phyloP scores from a whole-genome alignment of 2,113 vertebrate genomes.

The Phyllopteryx taeniolatus region DNA sequence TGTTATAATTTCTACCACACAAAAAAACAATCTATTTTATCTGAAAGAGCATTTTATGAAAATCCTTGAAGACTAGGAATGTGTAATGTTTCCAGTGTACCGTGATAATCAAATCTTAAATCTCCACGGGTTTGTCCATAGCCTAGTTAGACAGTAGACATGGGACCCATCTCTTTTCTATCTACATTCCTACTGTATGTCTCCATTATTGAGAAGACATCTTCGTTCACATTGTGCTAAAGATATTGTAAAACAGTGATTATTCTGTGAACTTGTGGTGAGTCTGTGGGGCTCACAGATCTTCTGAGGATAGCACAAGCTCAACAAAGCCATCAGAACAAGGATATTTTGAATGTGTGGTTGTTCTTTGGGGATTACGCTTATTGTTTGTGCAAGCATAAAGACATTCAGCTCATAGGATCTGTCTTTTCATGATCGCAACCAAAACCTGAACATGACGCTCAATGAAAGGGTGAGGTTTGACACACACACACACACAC shows the following conservation, averaged over 20 bases:
- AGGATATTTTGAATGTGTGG: constrained; percentile 76
- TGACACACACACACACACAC: neutral
- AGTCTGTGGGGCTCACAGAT: constrained; percentile 30
- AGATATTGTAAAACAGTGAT: constrained; percentile 41
- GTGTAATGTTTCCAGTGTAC: too few species aligned
- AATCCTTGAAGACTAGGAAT: too few species aligned
- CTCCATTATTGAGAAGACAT: constrained; percentile 26
- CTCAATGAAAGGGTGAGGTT: constrained; percentile 30
- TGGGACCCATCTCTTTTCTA: constrained; percentile 33
- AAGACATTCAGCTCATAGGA: constrained; percentile 65
- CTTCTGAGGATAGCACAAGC: constrained; percentile 26
- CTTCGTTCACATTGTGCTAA: constrained; percentile 34
- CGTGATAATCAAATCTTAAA: too few species aligned
- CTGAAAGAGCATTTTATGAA: too few species aligned
- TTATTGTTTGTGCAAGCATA: constrained; percentile 65
- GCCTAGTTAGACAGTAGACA: constrained; percentile 31
- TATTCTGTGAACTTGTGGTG: constrained; percentile 43
- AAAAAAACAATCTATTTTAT: too few species aligned
- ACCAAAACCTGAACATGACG: constrained; percentile 20
- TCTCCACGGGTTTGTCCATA: too few species aligned
- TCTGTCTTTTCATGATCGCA: constrained; percentile 68
- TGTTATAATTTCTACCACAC: too few species aligned
- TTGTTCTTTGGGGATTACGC: constrained; percentile 76
- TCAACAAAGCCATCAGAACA: constrained; percentile 53
- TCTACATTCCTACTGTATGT: constrained; percentile 10